Evolutionary conservation across 2,113 vertebrate genomes (phyloP), one percentile per base, ranked within the genome.

Genomic region (Chinchilla lanigera): DNA sequence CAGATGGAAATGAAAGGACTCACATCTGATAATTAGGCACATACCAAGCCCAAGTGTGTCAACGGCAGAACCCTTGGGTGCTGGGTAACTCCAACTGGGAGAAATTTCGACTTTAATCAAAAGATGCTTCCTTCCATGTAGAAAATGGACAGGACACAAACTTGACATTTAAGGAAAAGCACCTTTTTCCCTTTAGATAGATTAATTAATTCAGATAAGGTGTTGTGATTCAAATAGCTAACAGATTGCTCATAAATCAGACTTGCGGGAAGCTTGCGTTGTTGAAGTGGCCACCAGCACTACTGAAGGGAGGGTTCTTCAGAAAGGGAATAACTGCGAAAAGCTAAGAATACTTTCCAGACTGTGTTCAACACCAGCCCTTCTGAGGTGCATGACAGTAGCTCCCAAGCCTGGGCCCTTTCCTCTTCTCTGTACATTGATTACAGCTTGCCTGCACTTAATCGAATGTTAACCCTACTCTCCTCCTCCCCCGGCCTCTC

Each of bases 201-300:
- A 96, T 96, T 86, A 91, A 97, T 98, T 97, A 96, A 85, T 98
- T 98, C 96, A 97, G 97, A 95, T 96, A 96, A 97, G 84, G 82
- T 96, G 81, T 91, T 97, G 85, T 95, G 94, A 97, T 98, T 98
- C 90, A 97, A 98, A 97, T 95, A 95, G 96, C 96, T 98, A 98
- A 96, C 94, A 97, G 96, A 86, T 95, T 98, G 95, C 95, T 98
- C 86, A 94, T 97, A 97, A 98, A 97, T 97, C 96, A 97, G 96
- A 96, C 81, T 94, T 67, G 58, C 75, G 56, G 94, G 96, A 98
- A 97, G 61, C 50, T 93, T 93, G 96, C 97, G 97, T 96, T 97
- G 95, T 96, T 88, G 95, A 97, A 97, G 93, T 82, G 88, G 93
- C 97, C 86, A 80, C 92, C 97, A 97, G 96, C 73, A 44, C 67